Evolutionary conservation across 2,113 vertebrate species (phyloP).

Genomic region (Myocastor coypus): DNA sequence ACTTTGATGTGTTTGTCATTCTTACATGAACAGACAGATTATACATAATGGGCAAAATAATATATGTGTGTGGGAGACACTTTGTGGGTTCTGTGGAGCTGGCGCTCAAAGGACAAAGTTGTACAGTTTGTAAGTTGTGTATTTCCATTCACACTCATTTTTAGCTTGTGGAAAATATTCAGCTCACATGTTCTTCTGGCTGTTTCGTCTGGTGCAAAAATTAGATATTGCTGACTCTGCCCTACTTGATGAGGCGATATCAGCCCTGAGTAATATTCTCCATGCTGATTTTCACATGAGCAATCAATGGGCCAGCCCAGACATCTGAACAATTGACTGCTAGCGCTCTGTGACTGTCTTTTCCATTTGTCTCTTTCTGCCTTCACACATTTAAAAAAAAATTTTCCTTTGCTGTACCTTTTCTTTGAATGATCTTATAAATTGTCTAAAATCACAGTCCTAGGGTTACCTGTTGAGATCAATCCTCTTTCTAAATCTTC

Average conservation of each 20-base stretch:
- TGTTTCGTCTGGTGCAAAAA: constrained; percentile 50
- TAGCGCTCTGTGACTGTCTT: constrained; percentile 29
- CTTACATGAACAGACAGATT: not conserved
- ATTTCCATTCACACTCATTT: constrained; percentile 7
- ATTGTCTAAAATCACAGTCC: not conserved
- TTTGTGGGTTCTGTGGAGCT: not conserved
- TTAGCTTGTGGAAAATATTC: constrained; percentile 41
- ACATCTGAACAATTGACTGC: not conserved
- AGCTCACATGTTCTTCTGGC: constrained; percentile 20
- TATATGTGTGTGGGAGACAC: not conserved
- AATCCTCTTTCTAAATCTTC: not conserved
- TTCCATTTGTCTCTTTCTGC: not conserved
- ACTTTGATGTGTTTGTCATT: not conserved
- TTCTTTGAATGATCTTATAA: not conserved
- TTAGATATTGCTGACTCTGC: constrained; percentile 65
- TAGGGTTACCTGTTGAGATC: constrained; percentile 17
- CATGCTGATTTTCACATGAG: constrained; percentile 36
- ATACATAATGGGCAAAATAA: not conserved
- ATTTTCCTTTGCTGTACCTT: not conserved
- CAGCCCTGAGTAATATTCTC: not conserved
- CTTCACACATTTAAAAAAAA: not conserved
- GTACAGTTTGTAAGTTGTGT: not conserved
- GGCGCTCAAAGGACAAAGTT: not conserved
- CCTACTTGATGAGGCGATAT: constrained; percentile 42
- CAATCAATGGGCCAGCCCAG: constrained; percentile 48